Evolutionary conservation across 2,888 invertebrate species (phyloP).

Genomic region (Eristalis tenax): DNA sequence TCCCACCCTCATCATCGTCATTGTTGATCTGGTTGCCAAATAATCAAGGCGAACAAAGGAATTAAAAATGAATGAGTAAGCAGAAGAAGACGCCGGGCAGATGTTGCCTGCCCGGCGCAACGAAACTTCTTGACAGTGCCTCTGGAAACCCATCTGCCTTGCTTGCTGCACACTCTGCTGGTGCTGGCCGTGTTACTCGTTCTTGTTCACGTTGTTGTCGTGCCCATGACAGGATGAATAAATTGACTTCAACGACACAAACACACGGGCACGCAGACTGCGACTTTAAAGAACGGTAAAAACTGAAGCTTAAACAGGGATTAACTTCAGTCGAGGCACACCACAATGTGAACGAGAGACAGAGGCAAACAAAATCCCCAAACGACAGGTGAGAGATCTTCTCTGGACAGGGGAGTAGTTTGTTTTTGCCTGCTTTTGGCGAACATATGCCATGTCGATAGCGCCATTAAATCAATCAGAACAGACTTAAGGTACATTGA

Average conservation of each 20-base stretch:
- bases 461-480: constrained; percentile 37
- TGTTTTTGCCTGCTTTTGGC: neutral
- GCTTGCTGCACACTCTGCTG: neutral
- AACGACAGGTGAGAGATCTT: constrained; percentile 52
- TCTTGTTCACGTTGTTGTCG: neutral
- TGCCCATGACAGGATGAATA: constrained; percentile 23
- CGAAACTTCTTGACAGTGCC: neutral
- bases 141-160: constrained; percentile 10
- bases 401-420: neutral
- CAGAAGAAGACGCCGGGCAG: constrained; percentile 21
- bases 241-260: constrained; percentile 1
- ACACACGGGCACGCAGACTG: neutral
- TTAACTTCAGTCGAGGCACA: neutral
- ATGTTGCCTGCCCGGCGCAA: constrained; percentile 10
- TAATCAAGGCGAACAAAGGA: constrained; percentile 24
- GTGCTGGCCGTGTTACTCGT: neutral
- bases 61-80: constrained; percentile 52
- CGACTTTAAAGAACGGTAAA: constrained; percentile 28
- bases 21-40: neutral
- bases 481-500: constrained; percentile 32
- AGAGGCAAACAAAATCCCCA: neutral
- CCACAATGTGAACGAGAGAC: neutral
- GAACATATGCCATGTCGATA: constrained; percentile 3
- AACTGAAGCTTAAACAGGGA: constrained; percentile 32
- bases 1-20: neutral